Evolutionary conservation across 2,888 invertebrate genomes (phyloP).

Genomic region (Alcis repandata): DNA sequence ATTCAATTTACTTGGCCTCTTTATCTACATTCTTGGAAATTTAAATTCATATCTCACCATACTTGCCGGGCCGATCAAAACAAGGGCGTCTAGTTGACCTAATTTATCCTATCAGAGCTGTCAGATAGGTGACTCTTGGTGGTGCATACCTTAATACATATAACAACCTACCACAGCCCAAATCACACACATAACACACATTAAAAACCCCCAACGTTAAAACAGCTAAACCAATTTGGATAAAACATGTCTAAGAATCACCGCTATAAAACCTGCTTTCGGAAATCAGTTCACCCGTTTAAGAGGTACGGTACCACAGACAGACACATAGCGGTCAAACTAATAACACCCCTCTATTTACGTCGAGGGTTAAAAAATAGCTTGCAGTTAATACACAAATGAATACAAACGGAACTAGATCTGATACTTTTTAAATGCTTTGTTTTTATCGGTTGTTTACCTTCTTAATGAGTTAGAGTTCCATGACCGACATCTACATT

Average conservation of each 20-base stretch:
- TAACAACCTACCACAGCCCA: neutral
- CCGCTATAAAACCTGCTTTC: no score
- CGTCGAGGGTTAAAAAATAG: no score
- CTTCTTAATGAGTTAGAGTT: neutral
- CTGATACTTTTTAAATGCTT: neutral
- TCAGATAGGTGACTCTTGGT: neutral
- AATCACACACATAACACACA: no score
- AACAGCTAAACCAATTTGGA: no score
- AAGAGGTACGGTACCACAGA: no score
- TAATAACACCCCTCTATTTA: no score
- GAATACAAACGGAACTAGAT: neutral
- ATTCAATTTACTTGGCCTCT: neutral
- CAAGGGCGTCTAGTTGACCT: neutral
- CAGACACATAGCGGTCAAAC: no score
- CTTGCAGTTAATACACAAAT: no score
- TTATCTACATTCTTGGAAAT: neutral
- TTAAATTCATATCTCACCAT: neutral
- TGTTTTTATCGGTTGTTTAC: conserved; percentile 11
- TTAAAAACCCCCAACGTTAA: no score
- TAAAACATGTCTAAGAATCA: no score
- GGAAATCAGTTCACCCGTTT: no score
- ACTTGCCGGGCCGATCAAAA: neutral
- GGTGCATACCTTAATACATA: neutral
- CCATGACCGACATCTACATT: neutral
- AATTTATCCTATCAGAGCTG: conserved; percentile 1